A percentile compares a stretch with the other conserved stretches of the same genome.
These are phyloP conservation scores for Poicephalus meyeri DNA, from an alignment of 2,113 vertebrate genomes.

Conservation along the genomic window DNA sequence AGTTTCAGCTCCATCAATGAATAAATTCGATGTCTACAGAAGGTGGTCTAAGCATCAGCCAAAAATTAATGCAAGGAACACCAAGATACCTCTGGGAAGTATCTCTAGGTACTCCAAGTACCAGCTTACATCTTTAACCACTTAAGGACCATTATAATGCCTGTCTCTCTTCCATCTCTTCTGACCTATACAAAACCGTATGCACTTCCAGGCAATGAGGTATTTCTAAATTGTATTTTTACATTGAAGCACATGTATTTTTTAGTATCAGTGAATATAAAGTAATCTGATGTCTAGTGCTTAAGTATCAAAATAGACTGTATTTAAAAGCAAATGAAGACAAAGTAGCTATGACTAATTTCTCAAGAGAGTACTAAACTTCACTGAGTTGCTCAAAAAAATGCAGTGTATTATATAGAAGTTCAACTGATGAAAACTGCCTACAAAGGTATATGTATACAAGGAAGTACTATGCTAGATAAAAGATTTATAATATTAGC, in stretches of 20 bases:
- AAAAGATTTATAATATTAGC: background rate
- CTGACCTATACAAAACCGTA: background rate
- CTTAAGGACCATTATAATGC: background rate
- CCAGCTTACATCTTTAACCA: background rate
- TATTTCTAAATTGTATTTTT: background rate
- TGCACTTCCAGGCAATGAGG: background rate
- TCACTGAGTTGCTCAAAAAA: background rate
- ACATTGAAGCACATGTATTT: background rate
- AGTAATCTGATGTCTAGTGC: background rate
- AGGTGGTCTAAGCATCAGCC: background rate
- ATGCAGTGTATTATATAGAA: background rate
- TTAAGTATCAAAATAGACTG: constrained; percentile 6
- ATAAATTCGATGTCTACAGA: background rate
- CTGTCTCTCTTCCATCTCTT: background rate
- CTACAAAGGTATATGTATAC: background rate
- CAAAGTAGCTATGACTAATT: constrained; percentile 39
- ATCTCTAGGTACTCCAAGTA: background rate
- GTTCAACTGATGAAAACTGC: background rate
- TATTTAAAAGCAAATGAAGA: constrained; percentile 46
- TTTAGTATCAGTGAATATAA: background rate
- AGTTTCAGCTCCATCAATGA: background rate
- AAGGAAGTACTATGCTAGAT: background rate
- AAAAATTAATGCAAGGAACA: background rate
- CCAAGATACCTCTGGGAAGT: background rate
- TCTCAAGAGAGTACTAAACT: background rate